These are phyloP conservation scores for Lithophane leautieri DNA, from an alignment of 2,888 invertebrate species.

Conservation along the genomic window DNA sequence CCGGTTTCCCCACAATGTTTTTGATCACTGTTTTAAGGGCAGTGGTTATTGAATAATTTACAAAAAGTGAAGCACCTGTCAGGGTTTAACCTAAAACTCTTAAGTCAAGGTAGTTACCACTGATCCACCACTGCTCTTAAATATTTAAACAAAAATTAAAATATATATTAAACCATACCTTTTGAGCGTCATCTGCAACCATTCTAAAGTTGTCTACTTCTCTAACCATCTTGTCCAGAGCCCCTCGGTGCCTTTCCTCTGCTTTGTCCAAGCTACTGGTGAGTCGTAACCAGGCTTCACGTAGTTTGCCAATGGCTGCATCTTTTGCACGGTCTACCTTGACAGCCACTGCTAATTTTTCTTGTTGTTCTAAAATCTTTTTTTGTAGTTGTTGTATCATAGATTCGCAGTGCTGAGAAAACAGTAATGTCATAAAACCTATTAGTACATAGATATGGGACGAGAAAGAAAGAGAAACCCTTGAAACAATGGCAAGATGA, in stretches of 20 bases:
- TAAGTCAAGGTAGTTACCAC: too few species aligned
- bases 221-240: conserved; percentile 85
- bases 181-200: conserved; percentile 86
- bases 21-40: too few species aligned
- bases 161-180: conserved; percentile 79
- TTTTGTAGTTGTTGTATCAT: conserved; percentile 94
- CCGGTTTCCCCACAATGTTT: too few species aligned
- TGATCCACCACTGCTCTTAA: too few species aligned
- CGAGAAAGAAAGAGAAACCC: too few species aligned
- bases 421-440: neutral
- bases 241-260: conserved; percentile 86
- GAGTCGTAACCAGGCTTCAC: conserved; percentile 91
- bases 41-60: too few species aligned
- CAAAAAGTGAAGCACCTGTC: too few species aligned
- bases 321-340: conserved; percentile 95
- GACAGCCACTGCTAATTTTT: conserved; percentile 94
- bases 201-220: conserved; percentile 88
- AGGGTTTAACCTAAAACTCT: too few species aligned
- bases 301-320: conserved; percentile 91
- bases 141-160: neutral
- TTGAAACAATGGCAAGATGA: too few species aligned
- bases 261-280: conserved; percentile 84
- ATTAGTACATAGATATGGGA: neutral
- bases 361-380: conserved; percentile 94
- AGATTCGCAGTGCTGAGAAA: conserved; percentile 93